phyloP scores from a whole-genome alignment of 2,888 invertebrate species.

The Therioaphis trifolii region DNA sequence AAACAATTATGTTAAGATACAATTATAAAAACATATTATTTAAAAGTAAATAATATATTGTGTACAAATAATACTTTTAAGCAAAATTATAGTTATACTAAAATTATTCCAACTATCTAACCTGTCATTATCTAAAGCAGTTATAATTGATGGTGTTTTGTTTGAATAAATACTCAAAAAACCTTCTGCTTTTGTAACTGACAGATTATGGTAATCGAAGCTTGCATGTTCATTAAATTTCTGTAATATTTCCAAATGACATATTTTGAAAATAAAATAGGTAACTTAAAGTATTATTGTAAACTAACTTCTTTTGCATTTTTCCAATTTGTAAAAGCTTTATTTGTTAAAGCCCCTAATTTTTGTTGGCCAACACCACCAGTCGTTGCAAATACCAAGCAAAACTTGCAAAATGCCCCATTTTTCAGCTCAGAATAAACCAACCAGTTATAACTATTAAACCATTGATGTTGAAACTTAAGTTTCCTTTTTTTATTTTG shows the following conservation, averaged over 20 bases:
- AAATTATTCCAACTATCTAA: constrained; percentile 3
- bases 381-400: too few species aligned
- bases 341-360: neutral
- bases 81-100: too few species aligned
- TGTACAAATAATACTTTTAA: too few species aligned
- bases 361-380: constrained; percentile 3
- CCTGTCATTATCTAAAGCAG: neutral
- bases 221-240: neutral
- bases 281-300: neutral
- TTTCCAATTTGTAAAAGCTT: neutral
- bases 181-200: constrained; percentile 10
- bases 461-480: too few species aligned
- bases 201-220: neutral
- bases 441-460: neutral
- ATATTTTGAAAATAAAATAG: neutral
- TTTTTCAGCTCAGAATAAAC: too few species aligned
- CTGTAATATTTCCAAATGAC: neutral
- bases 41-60: too few species aligned
- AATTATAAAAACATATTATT: too few species aligned
- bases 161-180: constrained; percentile 22
- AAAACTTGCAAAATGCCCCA: too few species aligned
- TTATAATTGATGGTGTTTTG: constrained; percentile 5
- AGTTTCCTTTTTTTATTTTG: constrained; percentile 3
- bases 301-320: constrained; percentile 6
- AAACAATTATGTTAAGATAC: too few species aligned